Conservation (phyloP, 1,140 invertebrate genomes). For the Hydropsyche tenuis region DNA sequence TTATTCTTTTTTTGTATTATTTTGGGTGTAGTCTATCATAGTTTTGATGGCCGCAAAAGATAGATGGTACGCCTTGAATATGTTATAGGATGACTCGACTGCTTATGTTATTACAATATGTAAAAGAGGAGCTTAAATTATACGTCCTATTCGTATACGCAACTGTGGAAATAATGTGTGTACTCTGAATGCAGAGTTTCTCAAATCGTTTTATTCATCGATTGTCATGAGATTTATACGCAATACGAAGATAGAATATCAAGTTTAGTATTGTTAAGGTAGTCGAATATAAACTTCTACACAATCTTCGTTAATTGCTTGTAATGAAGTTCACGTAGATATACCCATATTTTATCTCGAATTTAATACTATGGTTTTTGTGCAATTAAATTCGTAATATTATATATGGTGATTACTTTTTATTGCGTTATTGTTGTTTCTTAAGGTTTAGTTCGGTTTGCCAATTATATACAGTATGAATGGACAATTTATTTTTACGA, state of each 20-base stretch:
- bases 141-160: background rate
- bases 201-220: no score
- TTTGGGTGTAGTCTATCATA: constrained; percentile 18
- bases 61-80: constrained; percentile 30
- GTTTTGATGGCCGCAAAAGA: constrained; percentile 37
- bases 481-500: constrained; percentile 18
- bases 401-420: background rate
- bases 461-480: constrained; percentile 5
- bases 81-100: constrained; percentile 27
- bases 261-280: no score
- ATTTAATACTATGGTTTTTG: background rate
- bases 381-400: constrained; percentile 10
- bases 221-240: no score
- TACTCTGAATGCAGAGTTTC: background rate
- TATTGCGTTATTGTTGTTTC: constrained; percentile 16
- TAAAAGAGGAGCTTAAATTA: constrained; percentile 40
- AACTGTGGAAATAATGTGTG: constrained; percentile 5
- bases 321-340: no score
- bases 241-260: no score
- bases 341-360: background rate
- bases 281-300: no score
- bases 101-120: constrained; percentile 39
- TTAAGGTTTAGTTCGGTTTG: background rate
- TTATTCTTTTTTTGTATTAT: background rate
- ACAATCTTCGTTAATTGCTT: no score